These are phyloP conservation scores for Sylvietta virens DNA, from an alignment of 2,113 vertebrate species.

Conservation along the genomic window DNA sequence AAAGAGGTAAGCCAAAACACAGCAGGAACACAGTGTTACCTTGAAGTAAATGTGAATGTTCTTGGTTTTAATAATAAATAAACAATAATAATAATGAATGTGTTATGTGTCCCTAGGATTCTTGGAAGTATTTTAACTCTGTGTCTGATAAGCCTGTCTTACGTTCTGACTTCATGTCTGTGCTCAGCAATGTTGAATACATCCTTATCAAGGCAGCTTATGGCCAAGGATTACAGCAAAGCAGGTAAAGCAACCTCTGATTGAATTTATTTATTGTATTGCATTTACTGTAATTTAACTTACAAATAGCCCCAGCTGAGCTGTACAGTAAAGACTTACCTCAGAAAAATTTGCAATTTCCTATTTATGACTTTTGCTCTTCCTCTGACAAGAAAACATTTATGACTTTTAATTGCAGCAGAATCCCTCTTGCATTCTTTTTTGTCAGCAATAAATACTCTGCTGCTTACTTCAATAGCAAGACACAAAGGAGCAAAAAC, in stretches of 20 bases:
- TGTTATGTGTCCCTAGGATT: constrained; percentile 68
- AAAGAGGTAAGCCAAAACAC: constrained; percentile 80
- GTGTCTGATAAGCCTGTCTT: constrained; percentile 83
- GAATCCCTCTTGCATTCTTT: background rate
- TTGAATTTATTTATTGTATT: background rate
- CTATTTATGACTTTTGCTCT: background rate
- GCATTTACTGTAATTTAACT: background rate
- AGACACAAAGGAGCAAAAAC: background rate
- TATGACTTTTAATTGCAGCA: background rate
- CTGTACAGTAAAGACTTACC: background rate
- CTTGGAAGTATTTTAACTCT: constrained; percentile 93
- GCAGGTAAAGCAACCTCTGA: constrained; percentile 77
- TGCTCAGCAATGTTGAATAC: constrained; percentile 86
- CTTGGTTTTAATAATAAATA: background rate
- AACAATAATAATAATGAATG: background rate
- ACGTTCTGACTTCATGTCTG: constrained; percentile 85
- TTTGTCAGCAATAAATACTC: background rate
- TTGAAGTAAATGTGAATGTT: background rate
- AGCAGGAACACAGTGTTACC: background rate
- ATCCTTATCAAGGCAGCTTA: constrained; percentile 90
- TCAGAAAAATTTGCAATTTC: background rate
- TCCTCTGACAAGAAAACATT: background rate
- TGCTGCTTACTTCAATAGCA: background rate
- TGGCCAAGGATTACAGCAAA: constrained; percentile 85
- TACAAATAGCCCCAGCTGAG: background rate